These are phyloP conservation scores for Alaudala cheleensis DNA, from an alignment of 2,113 vertebrate species.

Conservation along the genomic window DNA sequence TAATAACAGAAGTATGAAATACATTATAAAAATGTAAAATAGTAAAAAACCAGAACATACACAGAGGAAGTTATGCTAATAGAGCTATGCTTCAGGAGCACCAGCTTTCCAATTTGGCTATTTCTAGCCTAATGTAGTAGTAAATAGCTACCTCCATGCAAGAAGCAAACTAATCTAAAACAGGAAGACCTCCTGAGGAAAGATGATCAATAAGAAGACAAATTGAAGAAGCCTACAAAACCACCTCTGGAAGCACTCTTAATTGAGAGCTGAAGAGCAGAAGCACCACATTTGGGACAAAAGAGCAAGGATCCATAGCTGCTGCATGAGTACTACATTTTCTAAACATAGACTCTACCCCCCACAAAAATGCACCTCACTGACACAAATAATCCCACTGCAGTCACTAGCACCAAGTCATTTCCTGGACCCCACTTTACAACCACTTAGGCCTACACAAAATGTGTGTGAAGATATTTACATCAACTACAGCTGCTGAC, in stretches of 20 bases:
- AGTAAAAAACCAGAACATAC: not conserved
- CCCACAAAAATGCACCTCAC: not conserved
- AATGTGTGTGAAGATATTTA: not conserved
- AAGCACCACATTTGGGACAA: not conserved
- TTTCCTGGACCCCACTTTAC: not conserved
- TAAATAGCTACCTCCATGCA: not conserved
- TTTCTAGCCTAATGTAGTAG: not conserved
- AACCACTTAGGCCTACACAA: not conserved
- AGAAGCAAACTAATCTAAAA: not conserved
- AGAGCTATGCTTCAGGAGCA: not conserved
- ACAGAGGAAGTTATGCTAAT: not conserved
- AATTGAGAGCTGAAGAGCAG: not conserved
- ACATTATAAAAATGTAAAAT: not conserved
- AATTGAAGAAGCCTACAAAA: not conserved
- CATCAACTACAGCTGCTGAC: not conserved
- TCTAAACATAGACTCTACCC: constrained; percentile 4
- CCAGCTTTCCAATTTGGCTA: not conserved
- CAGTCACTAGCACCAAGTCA: not conserved
- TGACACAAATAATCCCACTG: not conserved
- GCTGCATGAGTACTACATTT: not conserved
- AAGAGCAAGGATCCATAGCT: not conserved
- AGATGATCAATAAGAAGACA: not conserved
- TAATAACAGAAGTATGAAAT: not conserved
- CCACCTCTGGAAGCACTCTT: not conserved
- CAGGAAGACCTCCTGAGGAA: not conserved